Evolutionary conservation across 2,113 vertebrate genomes (phyloP).

Genomic region (Trinectes maculatus): DNA sequence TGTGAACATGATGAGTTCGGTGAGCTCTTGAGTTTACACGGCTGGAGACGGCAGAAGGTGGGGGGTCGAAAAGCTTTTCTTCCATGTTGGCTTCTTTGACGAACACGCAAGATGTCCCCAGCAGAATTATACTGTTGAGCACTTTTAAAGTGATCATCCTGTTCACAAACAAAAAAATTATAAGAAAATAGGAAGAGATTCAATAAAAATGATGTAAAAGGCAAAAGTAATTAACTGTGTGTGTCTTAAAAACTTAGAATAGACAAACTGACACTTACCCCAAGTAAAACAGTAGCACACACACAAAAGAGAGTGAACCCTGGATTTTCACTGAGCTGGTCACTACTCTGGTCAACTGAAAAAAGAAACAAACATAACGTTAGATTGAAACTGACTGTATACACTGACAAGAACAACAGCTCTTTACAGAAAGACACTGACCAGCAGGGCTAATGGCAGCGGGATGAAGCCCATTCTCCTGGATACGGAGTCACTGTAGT

Average conservation of each 20-base stretch:
- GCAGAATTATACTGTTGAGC: constrained; percentile 94
- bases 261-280: constrained; percentile 83
- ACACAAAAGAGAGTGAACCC: constrained; percentile 92
- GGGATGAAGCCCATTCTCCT: constrained; percentile 99
- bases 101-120: constrained; percentile 96
- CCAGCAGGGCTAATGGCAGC: constrained; percentile 94
- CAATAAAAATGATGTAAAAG: neutral
- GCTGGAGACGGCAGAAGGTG: constrained; percentile 82
- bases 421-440: constrained; percentile 76
- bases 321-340: constrained; percentile 97
- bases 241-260: neutral
- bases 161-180: constrained; percentile 42
- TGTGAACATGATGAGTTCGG: constrained; percentile 78
- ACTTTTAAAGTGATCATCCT: constrained; percentile 97
- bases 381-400: neutral
- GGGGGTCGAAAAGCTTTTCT: constrained; percentile 91
- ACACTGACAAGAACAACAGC: neutral
- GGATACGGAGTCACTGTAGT: constrained; percentile 98
- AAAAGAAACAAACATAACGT: neutral
- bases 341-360: constrained; percentile 93
- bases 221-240: neutral
- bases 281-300: constrained; percentile 94
- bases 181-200: neutral
- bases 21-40: constrained; percentile 85
- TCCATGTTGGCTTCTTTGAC: constrained; percentile 98